Conservation (phyloP, 2,888 invertebrate genomes). For the Panorpa germanica region DNA sequence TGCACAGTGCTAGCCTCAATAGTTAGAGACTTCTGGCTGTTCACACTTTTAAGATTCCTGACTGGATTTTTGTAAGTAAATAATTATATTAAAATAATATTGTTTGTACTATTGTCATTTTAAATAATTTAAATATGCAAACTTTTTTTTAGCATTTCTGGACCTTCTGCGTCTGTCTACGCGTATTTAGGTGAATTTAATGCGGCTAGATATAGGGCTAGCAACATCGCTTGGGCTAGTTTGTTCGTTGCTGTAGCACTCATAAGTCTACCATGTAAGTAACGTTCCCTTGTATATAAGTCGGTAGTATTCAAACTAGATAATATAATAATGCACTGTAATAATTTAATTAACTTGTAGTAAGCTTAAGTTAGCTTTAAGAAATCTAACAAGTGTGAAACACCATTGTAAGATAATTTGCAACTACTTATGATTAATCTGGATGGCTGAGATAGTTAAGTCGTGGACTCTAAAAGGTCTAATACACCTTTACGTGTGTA, state of each 20-base stretch:
- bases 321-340: too few relatives aligned
- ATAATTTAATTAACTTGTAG: too few relatives aligned
- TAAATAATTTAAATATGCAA: background rate
- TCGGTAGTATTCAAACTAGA: too few relatives aligned
- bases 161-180: conserved; percentile 23
- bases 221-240: conserved; percentile 22
- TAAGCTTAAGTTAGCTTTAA: too few relatives aligned
- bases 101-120: background rate
- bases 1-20: conserved; percentile 30
- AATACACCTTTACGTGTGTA: too few relatives aligned
- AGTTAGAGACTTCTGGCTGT: conserved; percentile 27
- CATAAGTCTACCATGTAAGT: conserved; percentile 19
- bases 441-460: too few relatives aligned
- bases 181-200: conserved; percentile 27
- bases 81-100: background rate
- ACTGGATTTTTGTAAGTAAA: conserved; percentile 30
- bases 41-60: conserved; percentile 28
- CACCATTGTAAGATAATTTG: too few relatives aligned
- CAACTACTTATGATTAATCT: too few relatives aligned
- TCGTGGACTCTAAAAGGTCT: too few relatives aligned
- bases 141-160: conserved; percentile 20
- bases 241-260: conserved; percentile 21
- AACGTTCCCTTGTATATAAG: background rate
- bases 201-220: conserved; percentile 18
- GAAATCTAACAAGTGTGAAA: too few relatives aligned